A percentile compares a stretch with the other conserved stretches of the same genome.
Conservation (phyloP, 2,113 vertebrate genomes). For the Ondatra zibethicus region DNA sequence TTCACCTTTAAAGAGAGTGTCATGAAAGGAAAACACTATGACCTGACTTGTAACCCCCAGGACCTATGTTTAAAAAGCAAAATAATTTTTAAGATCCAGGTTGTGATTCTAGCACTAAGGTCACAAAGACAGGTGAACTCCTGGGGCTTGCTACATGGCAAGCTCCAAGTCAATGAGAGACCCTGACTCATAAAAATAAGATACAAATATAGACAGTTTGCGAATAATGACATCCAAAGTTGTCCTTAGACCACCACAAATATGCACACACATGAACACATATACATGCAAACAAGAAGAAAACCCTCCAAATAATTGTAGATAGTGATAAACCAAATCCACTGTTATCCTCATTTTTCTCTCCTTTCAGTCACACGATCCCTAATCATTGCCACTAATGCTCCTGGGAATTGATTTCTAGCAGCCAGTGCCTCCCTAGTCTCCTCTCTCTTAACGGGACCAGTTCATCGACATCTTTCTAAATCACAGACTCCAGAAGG, state of each 20-base stretch:
- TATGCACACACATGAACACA: not conserved
- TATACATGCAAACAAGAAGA: not conserved
- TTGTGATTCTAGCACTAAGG: not conserved
- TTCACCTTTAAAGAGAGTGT: not conserved
- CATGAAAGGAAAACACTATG: not conserved
- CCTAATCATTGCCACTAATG: not conserved
- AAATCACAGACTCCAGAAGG: not conserved
- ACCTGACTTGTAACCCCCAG: too few relatives aligned
- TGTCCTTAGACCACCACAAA: not conserved
- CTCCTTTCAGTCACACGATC: not conserved
- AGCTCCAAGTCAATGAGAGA: not conserved
- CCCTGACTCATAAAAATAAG: not conserved
- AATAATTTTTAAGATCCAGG: not conserved
- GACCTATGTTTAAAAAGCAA: not conserved
- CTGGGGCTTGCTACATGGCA: not conserved
- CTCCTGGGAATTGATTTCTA: not conserved
- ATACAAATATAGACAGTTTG: not conserved
- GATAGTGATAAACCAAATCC: accelerated
- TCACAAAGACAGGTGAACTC: not conserved
- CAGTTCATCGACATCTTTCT: not conserved
- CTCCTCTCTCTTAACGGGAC: not conserved
- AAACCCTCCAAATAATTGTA: not conserved
- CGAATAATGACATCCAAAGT: too few relatives aligned
- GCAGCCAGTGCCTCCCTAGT: not conserved
- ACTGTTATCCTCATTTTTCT: not conserved